Percentiles rank a stretch among this genome's conserved stretches.
These are phyloP conservation scores for Polyodon spathula DNA, from an alignment of 2,113 vertebrate genomes.

Conservation along the genomic window DNA sequence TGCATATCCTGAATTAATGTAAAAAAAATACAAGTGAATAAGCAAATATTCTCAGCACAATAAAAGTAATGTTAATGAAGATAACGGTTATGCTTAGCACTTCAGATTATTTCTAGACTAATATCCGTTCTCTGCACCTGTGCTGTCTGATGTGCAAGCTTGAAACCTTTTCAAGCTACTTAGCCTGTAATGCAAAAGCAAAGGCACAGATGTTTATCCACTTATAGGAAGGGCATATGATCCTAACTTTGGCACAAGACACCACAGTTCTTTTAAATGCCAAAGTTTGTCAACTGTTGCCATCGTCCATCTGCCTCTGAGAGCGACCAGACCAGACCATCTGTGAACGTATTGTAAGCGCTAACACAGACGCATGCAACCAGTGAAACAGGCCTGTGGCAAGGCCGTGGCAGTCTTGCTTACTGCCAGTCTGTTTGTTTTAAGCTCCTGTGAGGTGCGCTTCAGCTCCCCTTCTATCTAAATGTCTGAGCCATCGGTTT, in stretches of 20 bases:
- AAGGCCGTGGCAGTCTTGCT: background rate
- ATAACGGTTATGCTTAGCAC: background rate
- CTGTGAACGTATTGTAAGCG: conserved; percentile 1
- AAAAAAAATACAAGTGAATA: no score
- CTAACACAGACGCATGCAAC: conserved; percentile 10
- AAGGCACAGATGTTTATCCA: background rate
- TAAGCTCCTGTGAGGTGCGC: conserved; percentile 3
- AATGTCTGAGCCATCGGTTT: conserved; percentile 15
- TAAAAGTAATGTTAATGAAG: no score
- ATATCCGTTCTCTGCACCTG: background rate
- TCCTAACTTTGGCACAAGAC: background rate
- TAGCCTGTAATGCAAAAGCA: background rate
- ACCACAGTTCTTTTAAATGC: conserved; percentile 5
- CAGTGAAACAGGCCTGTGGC: conserved; percentile 7
- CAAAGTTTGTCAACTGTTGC: conserved; percentile 8
- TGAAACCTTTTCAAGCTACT: background rate
- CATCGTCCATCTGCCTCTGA: conserved; percentile 14
- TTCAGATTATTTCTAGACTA: background rate
- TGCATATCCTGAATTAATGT: no score
- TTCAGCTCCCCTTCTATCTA: conserved; percentile 4
- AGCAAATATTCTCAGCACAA: no score
- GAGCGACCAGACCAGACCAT: conserved; percentile 8
- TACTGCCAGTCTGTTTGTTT: conserved; percentile 1
- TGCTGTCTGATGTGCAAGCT: background rate
- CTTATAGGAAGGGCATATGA: conserved; percentile 4